These are phyloP conservation scores for Aradophagus sp. DNA, from an alignment of 1,140 invertebrate species.

Conservation along the genomic window DNA sequence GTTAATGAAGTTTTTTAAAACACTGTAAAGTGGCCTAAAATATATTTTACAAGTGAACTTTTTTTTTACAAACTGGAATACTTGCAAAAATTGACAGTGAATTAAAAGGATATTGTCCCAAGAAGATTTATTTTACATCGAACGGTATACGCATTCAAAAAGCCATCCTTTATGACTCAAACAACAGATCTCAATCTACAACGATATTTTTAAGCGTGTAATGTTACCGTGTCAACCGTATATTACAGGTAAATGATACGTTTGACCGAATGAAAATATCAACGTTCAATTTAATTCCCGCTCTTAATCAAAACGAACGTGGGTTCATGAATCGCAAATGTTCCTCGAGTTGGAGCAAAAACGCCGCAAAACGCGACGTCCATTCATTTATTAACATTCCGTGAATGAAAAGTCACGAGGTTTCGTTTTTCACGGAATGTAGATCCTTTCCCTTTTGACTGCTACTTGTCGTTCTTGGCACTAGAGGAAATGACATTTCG, in stretches of 20 bases:
- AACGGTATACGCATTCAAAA: too few species aligned
- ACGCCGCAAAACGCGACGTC: constrained; percentile 4
- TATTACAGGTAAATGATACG: constrained; percentile 32
- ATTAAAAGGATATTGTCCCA: too few species aligned
- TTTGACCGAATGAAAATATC: constrained; percentile 29
- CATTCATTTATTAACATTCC: constrained; percentile 32
- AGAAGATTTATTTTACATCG: too few species aligned
- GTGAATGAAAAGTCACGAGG: constrained; percentile 37
- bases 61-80: too few species aligned
- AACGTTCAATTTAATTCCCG: constrained; percentile 32
- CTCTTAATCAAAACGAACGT: constrained; percentile 34
- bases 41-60: too few species aligned
- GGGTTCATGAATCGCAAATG: constrained; percentile 37
- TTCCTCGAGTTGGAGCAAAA: constrained; percentile 13
- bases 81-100: too few species aligned
- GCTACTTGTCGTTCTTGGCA: constrained; percentile 32
- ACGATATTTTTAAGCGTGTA: too few species aligned
- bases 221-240: constrained; percentile 20
- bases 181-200: too few species aligned
- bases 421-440: constrained; percentile 43
- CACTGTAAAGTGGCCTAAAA: too few species aligned
- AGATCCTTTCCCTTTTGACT: constrained; percentile 48
- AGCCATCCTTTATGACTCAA: too few species aligned
- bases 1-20: too few species aligned
- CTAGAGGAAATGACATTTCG: constrained; percentile 32